These are phyloP conservation scores for Pollenia griseotomentosa DNA, from an alignment of 2,888 invertebrate genomes.

Conservation along the genomic window DNA sequence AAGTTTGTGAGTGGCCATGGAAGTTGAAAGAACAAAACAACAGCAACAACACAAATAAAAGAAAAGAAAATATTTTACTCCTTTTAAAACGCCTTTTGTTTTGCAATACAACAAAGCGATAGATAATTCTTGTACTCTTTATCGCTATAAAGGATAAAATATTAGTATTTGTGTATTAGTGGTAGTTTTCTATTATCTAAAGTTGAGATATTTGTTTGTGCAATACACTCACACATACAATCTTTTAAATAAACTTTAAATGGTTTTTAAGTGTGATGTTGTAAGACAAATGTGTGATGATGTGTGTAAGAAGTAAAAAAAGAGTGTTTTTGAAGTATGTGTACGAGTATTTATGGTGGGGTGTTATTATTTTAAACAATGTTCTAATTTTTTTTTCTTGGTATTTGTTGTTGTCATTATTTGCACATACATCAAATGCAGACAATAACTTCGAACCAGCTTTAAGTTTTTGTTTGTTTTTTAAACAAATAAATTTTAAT, in stretches of 20 bases:
- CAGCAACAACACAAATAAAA: constrained; percentile 7
- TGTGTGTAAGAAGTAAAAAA: neutral
- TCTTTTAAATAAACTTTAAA: neutral
- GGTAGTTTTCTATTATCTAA: constrained; percentile 47
- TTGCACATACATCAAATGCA: constrained; percentile 46
- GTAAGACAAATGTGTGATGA: neutral
- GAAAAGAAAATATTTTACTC: constrained; percentile 20
- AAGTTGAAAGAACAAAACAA: constrained; percentile 39
- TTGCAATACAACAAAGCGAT: constrained; percentile 52
- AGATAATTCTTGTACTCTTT: constrained; percentile 56
- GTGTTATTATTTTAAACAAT: constrained; percentile 37
- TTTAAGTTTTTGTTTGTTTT: neutral
- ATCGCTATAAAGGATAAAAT: constrained; percentile 40
- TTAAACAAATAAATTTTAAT: constrained; percentile 19
- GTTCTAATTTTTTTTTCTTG: constrained; percentile 36
- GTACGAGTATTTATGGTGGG: constrained; percentile 3
- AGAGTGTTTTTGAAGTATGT: constrained; percentile 20
- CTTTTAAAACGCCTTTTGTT: constrained; percentile 62
- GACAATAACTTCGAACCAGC: constrained; percentile 37
- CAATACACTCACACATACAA: neutral
- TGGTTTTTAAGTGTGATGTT: neutral
- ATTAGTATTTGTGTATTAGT: constrained; percentile 4
- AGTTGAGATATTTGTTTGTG: constrained; percentile 10
- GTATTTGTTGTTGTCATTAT: constrained; percentile 11
- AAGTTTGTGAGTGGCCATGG: constrained; percentile 13